These are phyloP conservation scores for Lethrus apterus DNA, from an alignment of 1,140 invertebrate species.

Conservation along the genomic window DNA sequence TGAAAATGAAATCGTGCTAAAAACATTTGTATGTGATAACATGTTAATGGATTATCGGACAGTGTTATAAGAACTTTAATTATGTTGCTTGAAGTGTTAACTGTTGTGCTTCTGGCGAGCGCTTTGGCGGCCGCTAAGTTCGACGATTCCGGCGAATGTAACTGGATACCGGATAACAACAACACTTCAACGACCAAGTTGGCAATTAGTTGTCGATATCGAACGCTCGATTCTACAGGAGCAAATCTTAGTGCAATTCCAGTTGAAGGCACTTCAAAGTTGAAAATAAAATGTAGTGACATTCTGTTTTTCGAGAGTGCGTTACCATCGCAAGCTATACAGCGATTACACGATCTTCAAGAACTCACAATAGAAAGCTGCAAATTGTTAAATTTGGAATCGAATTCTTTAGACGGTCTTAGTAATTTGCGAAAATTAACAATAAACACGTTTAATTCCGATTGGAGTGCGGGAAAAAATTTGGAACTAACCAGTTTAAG, in stretches of 20 bases:
- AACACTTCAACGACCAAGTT: constrained; percentile 48
- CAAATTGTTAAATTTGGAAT: constrained; percentile 68
- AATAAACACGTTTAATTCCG: constrained; percentile 67
- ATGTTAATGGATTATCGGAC: too few species aligned
- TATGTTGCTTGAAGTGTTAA: constrained; percentile 25
- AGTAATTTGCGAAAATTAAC: constrained; percentile 63
- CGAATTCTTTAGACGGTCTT: constrained; percentile 70
- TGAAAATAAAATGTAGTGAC: constrained; percentile 70
- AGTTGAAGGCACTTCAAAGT: constrained; percentile 58
- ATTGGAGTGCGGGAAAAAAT: constrained; percentile 65
- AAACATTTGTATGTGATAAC: too few species aligned
- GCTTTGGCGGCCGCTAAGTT: constrained; percentile 22
- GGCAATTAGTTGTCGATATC: constrained; percentile 56
- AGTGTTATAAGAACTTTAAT: too few species aligned
- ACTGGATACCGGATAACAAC: constrained; percentile 52
- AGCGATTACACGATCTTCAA: constrained; percentile 62
- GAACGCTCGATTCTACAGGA: constrained; percentile 61
- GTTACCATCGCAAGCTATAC: constrained; percentile 62
- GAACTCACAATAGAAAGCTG: constrained; percentile 68
- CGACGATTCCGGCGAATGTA: constrained; percentile 43
- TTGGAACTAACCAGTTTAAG: constrained; percentile 61
- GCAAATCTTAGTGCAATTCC: constrained; percentile 51
- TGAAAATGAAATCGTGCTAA: too few species aligned
- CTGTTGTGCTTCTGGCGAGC: constrained; percentile 17
- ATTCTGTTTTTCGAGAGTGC: constrained; percentile 72